Conservation (phyloP, 2,797 vertebrate genomes). For the Centroberyx gerrardi region DNA sequence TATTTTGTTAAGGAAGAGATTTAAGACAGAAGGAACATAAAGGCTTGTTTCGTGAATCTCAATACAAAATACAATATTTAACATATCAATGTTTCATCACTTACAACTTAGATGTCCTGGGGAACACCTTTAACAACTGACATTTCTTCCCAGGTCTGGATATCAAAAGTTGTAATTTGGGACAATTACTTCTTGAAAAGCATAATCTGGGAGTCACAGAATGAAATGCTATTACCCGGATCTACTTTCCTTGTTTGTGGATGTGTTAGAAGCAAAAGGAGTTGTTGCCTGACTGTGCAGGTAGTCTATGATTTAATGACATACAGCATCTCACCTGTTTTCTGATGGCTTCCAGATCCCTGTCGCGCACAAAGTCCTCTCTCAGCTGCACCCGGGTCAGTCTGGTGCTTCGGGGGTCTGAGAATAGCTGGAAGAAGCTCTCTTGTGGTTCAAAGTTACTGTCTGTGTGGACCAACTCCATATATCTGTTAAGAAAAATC, state of each 20-base stretch:
- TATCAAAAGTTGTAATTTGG: no score
- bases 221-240: not conserved
- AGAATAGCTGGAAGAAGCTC: conserved; percentile 96
- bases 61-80: no score
- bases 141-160: no score
- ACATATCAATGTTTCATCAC: no score
- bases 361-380: conserved; percentile 93
- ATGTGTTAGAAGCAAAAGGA: not conserved
- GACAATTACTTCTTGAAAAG: no score
- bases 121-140: no score
- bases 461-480: conserved; percentile 95
- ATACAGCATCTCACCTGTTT: conserved; percentile 88
- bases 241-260: not conserved
- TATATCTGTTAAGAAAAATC: conserved; percentile 85
- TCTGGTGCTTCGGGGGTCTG: conserved; percentile 94
- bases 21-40: no score
- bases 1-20: no score
- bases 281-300: no score
- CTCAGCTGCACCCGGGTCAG: conserved; percentile 93
- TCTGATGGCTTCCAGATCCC: conserved; percentile 94
- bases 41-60: no score
- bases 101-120: no score
- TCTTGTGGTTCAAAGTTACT: conserved; percentile 93
- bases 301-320: conserved; percentile 19
- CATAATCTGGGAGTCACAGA: not conserved